Percentiles rank a stretch among this genome's conserved stretches.
These are phyloP conservation scores for Hemicordylus capensis DNA, from an alignment of 2,113 vertebrate genomes.

Conservation along the genomic window DNA sequence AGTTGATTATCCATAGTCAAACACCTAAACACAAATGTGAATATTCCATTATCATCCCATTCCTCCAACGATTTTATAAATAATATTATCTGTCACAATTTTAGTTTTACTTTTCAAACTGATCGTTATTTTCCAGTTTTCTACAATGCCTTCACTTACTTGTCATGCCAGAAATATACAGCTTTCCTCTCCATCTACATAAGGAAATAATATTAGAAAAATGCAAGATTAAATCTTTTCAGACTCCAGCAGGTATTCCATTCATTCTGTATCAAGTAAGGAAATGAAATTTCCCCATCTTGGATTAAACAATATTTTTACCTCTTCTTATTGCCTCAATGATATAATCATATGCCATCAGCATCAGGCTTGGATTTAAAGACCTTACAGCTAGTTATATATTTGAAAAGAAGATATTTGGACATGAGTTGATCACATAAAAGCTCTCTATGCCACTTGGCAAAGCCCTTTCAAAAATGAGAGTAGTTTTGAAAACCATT, in stretches of 20 bases:
- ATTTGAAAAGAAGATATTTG: not conserved
- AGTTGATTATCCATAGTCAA: not conserved
- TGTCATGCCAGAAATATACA: not conserved
- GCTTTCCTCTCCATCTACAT: not conserved
- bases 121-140: not conserved
- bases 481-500: not conserved
- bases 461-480: not conserved
- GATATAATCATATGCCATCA: not conserved
- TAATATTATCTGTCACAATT: not conserved
- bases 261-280: not conserved
- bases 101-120: not conserved
- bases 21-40: not conserved
- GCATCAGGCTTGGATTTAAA: not conserved
- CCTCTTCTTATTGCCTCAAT: rapidly evolving
- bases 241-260: not conserved
- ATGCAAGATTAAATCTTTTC: not conserved
- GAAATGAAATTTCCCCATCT: not conserved
- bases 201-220: constrained; percentile 17
- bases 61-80: not conserved
- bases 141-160: not conserved
- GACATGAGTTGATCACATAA: not conserved
- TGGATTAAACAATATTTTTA: not conserved
- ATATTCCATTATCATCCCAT: not conserved
- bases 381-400: not conserved
- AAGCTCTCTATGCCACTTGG: not conserved